phyloP scores from a whole-genome alignment of 2,113 vertebrate genomes.

The Myotis davidii region DNA sequence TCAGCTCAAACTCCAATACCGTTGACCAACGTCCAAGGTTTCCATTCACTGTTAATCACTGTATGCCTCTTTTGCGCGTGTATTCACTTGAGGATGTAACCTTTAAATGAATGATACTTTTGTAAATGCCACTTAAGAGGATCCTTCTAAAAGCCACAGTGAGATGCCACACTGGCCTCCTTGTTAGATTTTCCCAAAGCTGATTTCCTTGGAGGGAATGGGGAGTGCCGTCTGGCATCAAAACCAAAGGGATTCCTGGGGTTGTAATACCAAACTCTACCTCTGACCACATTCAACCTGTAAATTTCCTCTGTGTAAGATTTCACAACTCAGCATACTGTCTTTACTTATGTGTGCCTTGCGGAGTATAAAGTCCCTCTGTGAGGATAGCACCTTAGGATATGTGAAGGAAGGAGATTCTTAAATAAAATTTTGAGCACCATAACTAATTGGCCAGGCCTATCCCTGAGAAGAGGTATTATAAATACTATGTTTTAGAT shows the following conservation, averaged over 20 bases:
- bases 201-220: conserved; percentile 50
- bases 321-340: conserved; percentile 49
- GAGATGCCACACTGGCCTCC: conserved; percentile 55
- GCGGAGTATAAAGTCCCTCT: not conserved
- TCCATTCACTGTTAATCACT: conserved; percentile 8
- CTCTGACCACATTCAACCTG: conserved; percentile 62
- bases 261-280: conserved; percentile 53
- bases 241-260: conserved; percentile 68
- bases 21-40: conserved; percentile 28
- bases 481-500: not conserved
- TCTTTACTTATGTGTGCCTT: conserved; percentile 28
- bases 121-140: conserved; percentile 72
- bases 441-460: not conserved
- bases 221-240: conserved; percentile 37
- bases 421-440: not conserved
- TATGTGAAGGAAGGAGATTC: not conserved
- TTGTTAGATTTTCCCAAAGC: conserved; percentile 56
- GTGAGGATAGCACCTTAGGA: not conserved
- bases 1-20: conserved; percentile 13
- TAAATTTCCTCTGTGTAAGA: conserved; percentile 68
- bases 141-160: conserved; percentile 63
- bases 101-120: conserved; percentile 69
- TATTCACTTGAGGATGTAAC: conserved; percentile 44
- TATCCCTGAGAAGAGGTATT: not conserved
- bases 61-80: not conserved